These are phyloP conservation scores for Cantharis nigra DNA, from an alignment of 2,888 invertebrate species.

Conservation along the genomic window DNA sequence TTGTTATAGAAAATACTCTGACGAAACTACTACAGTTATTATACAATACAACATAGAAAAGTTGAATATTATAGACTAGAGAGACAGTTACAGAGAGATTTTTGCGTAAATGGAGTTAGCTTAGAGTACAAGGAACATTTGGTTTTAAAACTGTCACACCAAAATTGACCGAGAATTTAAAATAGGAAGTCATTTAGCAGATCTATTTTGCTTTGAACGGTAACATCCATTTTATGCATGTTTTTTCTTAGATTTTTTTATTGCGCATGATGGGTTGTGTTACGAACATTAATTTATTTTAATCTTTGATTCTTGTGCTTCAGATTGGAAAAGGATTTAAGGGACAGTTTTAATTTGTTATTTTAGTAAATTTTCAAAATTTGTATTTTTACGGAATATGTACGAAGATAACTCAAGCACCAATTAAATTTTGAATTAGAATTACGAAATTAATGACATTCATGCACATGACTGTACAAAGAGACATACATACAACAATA, in stretches of 20 bases:
- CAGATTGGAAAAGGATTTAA: neutral
- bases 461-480: neutral
- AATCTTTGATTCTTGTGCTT: too few relatives aligned
- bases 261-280: too few relatives aligned
- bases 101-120: slow-evolving; percentile 17
- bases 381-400: neutral
- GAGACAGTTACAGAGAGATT: slow-evolving; percentile 4
- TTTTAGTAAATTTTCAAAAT: neutral
- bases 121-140: neutral
- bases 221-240: too few relatives aligned
- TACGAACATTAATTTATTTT: too few relatives aligned
- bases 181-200: too few relatives aligned
- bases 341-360: neutral
- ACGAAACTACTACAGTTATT: slow-evolving; percentile 20
- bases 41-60: slow-evolving; percentile 19
- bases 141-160: neutral
- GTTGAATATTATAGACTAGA: slow-evolving; percentile 15
- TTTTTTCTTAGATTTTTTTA: too few relatives aligned
- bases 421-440: neutral
- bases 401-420: neutral
- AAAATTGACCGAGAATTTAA: too few relatives aligned
- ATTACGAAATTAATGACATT: neutral
- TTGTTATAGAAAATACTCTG: slow-evolving; percentile 3
- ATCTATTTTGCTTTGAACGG: too few relatives aligned
- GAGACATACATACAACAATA: slow-evolving; percentile 11